Conservation (phyloP, 1,140 invertebrate species). For the Oscheius sp. region DNA sequence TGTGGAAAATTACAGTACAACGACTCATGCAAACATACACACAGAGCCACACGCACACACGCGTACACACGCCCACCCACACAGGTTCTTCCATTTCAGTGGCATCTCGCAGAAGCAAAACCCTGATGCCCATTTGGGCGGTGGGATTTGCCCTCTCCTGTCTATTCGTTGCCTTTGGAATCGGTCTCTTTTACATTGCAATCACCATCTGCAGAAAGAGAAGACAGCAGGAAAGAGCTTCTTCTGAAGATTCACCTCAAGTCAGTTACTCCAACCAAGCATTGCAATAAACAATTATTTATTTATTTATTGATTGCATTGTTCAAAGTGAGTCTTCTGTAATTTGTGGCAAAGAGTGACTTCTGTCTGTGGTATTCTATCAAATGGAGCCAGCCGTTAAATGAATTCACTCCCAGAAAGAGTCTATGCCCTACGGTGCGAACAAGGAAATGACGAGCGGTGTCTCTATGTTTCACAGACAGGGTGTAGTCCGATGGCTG, state of each 20-base stretch:
- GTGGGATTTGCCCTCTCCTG: not conserved
- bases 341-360: not conserved
- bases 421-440: not conserved
- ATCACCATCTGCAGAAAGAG: too few relatives aligned
- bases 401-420: not conserved
- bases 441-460: not conserved
- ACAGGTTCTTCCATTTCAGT: too few relatives aligned
- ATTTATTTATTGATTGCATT: not conserved
- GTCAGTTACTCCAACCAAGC: too few relatives aligned
- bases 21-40: too few relatives aligned
- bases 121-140: not conserved
- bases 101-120: too few relatives aligned
- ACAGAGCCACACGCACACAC: too few relatives aligned
- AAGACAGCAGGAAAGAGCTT: too few relatives aligned
- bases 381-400: not conserved
- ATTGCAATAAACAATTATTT: too few relatives aligned
- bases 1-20: too few relatives aligned
- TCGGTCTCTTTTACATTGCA: not conserved
- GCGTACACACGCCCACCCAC: too few relatives aligned
- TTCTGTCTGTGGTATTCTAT: not conserved
- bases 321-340: not conserved
- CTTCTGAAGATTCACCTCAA: too few relatives aligned
- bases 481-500: not conserved
- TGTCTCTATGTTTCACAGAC: not conserved
- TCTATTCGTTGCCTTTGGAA: not conserved